Evolutionary conservation across 2,888 invertebrate genomes (phyloP).

Genomic region (Heliconius cydno): DNA sequence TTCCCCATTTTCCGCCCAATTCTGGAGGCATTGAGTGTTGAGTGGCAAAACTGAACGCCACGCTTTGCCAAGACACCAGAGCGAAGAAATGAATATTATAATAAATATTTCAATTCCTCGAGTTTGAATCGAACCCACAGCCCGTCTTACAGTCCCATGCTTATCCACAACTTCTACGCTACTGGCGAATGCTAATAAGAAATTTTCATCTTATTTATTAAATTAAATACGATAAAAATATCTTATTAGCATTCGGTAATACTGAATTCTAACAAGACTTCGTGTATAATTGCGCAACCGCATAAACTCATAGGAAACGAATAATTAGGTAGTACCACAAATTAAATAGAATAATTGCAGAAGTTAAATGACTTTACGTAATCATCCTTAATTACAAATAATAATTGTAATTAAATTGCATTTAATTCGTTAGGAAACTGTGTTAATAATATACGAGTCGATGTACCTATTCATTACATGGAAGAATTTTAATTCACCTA

Average conservation of each 20-base stretch:
- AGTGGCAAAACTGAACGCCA: too few species aligned
- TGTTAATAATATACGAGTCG: constrained; percentile 6
- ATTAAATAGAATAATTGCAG: constrained; percentile 18
- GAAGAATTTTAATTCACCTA: background rate
- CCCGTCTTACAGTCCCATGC: too few species aligned
- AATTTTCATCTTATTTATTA: too few species aligned
- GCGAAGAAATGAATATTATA: too few species aligned
- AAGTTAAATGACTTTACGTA: constrained; percentile 8
- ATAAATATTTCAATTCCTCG: too few species aligned
- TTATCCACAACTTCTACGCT: too few species aligned
- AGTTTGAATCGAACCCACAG: too few species aligned
- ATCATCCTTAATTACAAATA: constrained; percentile 21
- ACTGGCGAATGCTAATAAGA: too few species aligned
- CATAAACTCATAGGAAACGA: constrained; percentile 1
- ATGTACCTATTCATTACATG: background rate
- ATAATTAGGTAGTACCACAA: constrained; percentile 9
- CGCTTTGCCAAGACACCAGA: too few species aligned
- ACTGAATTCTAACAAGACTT: constrained; percentile 6
- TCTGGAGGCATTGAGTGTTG: too few species aligned
- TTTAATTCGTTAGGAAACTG: constrained; percentile 13
- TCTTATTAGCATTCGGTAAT: background rate
- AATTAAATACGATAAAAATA: too few species aligned
- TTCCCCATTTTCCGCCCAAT: too few species aligned
- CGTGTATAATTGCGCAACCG: constrained; percentile 8
- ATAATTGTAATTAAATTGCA: constrained; percentile 22